Evolutionary conservation across 2,888 invertebrate species (phyloP).

Genomic region (Eupeodes latifasciatus): DNA sequence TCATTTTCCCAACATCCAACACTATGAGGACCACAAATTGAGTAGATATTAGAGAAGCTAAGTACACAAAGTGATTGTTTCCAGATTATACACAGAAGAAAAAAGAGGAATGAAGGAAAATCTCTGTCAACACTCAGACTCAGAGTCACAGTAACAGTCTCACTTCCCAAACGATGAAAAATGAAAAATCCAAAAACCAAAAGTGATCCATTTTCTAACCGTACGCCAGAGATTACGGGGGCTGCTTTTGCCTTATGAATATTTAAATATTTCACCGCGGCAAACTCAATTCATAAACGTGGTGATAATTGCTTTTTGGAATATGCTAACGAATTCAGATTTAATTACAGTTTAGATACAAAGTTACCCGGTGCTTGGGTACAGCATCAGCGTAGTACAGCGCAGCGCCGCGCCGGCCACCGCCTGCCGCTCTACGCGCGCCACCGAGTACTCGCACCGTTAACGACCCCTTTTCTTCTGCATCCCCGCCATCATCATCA

Average conservation of each 20-base stretch:
- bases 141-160: slow-evolving; percentile 3
- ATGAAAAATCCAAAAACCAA: not conserved
- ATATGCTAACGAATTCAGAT: slow-evolving; percentile 76
- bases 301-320: slow-evolving; percentile 74
- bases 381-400: slow-evolving; percentile 28
- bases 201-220: slow-evolving; percentile 69
- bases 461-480: not conserved
- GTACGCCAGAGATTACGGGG: slow-evolving; percentile 66
- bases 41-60: slow-evolving; percentile 19
- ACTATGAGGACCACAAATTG: slow-evolving; percentile 24
- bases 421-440: not conserved
- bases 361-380: slow-evolving; percentile 62
- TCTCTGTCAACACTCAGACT: slow-evolving; percentile 34
- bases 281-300: slow-evolving; percentile 75
- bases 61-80: slow-evolving; percentile 45
- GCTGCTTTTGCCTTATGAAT: slow-evolving; percentile 70
- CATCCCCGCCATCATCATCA: no score
- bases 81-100: slow-evolving; percentile 17
- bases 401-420: not conserved
- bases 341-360: slow-evolving; percentile 75
- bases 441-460: not conserved
- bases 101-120: slow-evolving; percentile 23
- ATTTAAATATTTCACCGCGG: slow-evolving; percentile 72
- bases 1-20: not conserved
- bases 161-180: not conserved